Evolutionary conservation across 2,113 vertebrate species (phyloP), one percentile per base, ranked within the genome.

Genomic region (Eurypyga helias): DNA sequence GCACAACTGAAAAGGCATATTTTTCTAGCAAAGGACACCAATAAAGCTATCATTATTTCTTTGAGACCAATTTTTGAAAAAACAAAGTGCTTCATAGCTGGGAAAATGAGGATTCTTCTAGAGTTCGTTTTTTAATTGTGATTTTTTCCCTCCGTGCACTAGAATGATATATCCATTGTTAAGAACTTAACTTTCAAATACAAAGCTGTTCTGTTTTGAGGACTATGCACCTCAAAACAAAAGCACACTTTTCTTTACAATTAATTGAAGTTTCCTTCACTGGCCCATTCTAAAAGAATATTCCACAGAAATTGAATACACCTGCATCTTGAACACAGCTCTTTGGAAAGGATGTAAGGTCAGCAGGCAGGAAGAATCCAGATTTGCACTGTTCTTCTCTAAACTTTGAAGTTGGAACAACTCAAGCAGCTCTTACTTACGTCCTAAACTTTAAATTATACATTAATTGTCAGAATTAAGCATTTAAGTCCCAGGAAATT

Each of bases 161-260:
- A 69, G 7, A 76, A 88, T 45, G 3, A 41, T 20, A 62, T 0
- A 0, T 6, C 33, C 3, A 29, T 14, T 52, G 11, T 61, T n/a
- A 90, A 45, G 10, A 87, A n/a, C 34, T 34, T 71, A 57, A 38
- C 28, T 89, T 86, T 3, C 9, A 45, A 13, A 13, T 25, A 75
- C 62, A 24, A 2, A 73, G 21, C 15, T 66, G 10, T 23, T 75
- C n/a, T 52, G n/a, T 23, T 58, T 43, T 75, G 13, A 43, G 20
- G 17, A 66, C 11, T 48, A 70, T 2, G 17, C 9, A 89, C 3
- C 10, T 57, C 33, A 65, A 70, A 34, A 57, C 17, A 24, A 65
- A 62, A 28, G 14, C 6, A 13, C 10, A 57, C 18, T 38, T 58
- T 23, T 49, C 14, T 49, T 65, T 5, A 51, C 4, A 80, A 62